These are phyloP conservation scores for Homarus gammarus DNA, from an alignment of 2,888 invertebrate species.

Conservation along the genomic window DNA sequence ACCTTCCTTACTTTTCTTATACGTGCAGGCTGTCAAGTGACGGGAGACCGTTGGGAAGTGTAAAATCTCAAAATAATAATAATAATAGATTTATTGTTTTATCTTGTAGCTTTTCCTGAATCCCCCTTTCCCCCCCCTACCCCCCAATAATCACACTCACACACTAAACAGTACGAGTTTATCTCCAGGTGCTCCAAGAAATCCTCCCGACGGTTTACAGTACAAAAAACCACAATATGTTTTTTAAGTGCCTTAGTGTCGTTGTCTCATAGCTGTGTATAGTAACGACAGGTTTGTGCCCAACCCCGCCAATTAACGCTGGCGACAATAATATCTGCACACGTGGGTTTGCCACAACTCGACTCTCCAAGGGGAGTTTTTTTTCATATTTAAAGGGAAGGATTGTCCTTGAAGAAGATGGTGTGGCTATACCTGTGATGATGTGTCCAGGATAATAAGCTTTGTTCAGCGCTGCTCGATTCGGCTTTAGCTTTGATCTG, in stretches of 20 bases:
- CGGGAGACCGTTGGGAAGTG: too few relatives aligned
- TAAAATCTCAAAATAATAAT: too few relatives aligned
- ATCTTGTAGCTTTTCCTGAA: too few relatives aligned
- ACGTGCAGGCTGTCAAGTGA: too few relatives aligned
- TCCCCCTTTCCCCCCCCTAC: too few relatives aligned
- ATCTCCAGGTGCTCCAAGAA: slow-evolving; percentile 51
- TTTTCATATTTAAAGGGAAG: neutral
- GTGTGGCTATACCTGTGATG: neutral
- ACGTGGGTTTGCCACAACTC: neutral
- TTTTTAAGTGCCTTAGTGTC: slow-evolving; percentile 71
- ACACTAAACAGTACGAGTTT: slow-evolving; percentile 22
- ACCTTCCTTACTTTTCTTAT: too few relatives aligned
- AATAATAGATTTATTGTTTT: too few relatives aligned
- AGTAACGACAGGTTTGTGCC: slow-evolving; percentile 65
- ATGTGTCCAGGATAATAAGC: slow-evolving; percentile 39
- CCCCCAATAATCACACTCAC: neutral
- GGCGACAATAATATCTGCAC: slow-evolving; percentile 43
- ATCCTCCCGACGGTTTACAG: slow-evolving; percentile 67
- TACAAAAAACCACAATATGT: slow-evolving; percentile 68
- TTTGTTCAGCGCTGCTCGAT: slow-evolving; percentile 43
- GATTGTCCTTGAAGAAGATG: neutral
- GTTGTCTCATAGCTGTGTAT: slow-evolving; percentile 61
- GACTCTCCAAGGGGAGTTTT: neutral
- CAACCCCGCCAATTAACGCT: slow-evolving; percentile 9
- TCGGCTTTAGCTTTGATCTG: slow-evolving; percentile 48